phyloP scores from a whole-genome alignment of 2,797 vertebrate genomes.

The Harpagifer antarcticus region DNA sequence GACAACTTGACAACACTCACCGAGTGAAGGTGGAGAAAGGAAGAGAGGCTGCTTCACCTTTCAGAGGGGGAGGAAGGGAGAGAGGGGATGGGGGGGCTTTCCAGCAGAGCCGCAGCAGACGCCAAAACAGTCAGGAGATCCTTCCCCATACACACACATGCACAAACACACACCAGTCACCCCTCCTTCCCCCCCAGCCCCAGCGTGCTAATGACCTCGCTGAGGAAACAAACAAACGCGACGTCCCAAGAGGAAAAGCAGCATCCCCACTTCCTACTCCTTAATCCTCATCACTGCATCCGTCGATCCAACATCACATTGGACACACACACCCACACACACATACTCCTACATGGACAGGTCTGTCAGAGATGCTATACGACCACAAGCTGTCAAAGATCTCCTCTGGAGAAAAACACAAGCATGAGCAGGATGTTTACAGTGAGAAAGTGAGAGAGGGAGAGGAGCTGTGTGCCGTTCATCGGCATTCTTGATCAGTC shows the following conservation, averaged over 20 bases:
- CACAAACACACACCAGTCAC: constrained; percentile 23
- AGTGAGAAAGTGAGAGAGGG: constrained; percentile 33
- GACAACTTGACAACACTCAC: constrained; percentile 76
- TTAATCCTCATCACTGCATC: constrained; percentile 50
- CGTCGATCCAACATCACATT: constrained; percentile 19
- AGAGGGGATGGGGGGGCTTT: constrained; percentile 24
- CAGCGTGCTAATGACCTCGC: constrained; percentile 49
- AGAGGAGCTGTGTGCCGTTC: constrained; percentile 57
- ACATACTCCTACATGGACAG: constrained; percentile 6
- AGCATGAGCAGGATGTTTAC: constrained; percentile 75
- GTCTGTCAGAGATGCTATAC: constrained; percentile 33
- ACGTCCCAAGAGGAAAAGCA: constrained; percentile 58
- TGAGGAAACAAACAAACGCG: constrained; percentile 52
- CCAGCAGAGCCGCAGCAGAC: constrained; percentile 54
- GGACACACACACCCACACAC: constrained; percentile 6
- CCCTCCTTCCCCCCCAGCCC: constrained; percentile 37
- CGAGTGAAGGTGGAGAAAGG: constrained; percentile 66
- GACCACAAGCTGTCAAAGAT: constrained; percentile 50
- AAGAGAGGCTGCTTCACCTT: constrained; percentile 63
- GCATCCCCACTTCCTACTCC: constrained; percentile 66
- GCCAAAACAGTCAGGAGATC: constrained; percentile 58
- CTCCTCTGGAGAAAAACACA: constrained; percentile 43
- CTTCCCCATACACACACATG: constrained; percentile 16
- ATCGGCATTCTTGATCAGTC: constrained; percentile 84
- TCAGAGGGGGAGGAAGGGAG: constrained; percentile 38